Conservation (phyloP, 2,888 invertebrate species). For the Crepidodera aurea region DNA sequence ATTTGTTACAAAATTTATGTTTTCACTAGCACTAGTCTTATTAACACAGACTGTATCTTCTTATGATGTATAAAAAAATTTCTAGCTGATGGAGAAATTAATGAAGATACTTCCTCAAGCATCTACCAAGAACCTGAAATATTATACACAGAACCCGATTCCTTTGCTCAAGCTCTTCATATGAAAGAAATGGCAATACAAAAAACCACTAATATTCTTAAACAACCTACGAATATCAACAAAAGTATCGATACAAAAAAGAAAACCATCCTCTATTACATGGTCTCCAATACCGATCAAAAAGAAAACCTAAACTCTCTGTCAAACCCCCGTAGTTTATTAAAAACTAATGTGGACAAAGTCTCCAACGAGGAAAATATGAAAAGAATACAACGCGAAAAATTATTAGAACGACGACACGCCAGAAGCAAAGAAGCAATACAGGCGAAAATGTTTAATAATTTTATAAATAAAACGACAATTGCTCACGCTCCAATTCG, state of each 20-base stretch:
- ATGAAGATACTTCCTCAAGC: conserved; percentile 25
- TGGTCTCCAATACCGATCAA: conserved; percentile 52
- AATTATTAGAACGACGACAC: conserved; percentile 47
- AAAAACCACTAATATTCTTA: conserved; percentile 44
- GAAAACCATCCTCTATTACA: conserved; percentile 47
- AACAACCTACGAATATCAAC: conserved; percentile 34
- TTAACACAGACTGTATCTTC: no score
- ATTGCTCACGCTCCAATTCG: conserved; percentile 57
- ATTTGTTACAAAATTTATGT: no score
- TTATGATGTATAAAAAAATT: conserved; percentile 1
- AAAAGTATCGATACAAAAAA: conserved; percentile 31
- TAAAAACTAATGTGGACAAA: conserved; percentile 49
- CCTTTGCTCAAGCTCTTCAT: neutral
- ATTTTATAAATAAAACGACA: conserved; percentile 56
- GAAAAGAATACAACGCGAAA: conserved; percentile 15
- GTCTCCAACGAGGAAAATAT: conserved; percentile 15
- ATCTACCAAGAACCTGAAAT: conserved; percentile 30
- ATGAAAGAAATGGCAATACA: conserved; percentile 5
- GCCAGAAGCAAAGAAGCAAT: conserved; percentile 54
- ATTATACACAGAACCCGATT: conserved; percentile 32
- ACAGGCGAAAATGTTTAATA: conserved; percentile 54
- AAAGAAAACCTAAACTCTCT: conserved; percentile 56
- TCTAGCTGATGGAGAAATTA: conserved; percentile 38
- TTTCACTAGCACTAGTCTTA: no score
- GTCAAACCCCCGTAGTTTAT: conserved; percentile 55